Conservation (phyloP, 2,888 invertebrate genomes). For the Nomada goodeniana region DNA sequence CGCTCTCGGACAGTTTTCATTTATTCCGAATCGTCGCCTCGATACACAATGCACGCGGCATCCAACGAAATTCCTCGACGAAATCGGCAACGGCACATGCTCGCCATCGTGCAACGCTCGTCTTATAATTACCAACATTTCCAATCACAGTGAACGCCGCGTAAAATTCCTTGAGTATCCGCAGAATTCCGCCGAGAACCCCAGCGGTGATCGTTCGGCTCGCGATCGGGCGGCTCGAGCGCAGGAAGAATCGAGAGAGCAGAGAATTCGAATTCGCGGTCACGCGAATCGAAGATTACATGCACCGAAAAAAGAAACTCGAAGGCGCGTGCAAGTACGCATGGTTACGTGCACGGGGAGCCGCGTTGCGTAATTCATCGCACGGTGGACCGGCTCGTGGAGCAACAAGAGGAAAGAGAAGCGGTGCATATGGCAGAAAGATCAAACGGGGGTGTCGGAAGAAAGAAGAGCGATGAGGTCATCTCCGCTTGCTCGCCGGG, state of each 20-base stretch:
- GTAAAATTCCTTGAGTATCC: too few relatives aligned
- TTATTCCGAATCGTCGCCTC: too few relatives aligned
- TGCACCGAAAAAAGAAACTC: not conserved
- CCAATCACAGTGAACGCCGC: too few relatives aligned
- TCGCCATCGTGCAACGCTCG: too few relatives aligned
- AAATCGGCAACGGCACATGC: too few relatives aligned
- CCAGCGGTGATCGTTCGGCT: too few relatives aligned
- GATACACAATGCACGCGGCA: too few relatives aligned
- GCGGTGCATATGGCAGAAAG: slow-evolving; percentile 72
- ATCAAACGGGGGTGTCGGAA: slow-evolving; percentile 77
- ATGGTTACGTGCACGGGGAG: not conserved
- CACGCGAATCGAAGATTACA: not conserved
- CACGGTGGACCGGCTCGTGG: slow-evolving; percentile 6
- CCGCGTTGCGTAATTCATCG: slow-evolving; percentile 61
- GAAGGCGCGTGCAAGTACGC: slow-evolving; percentile 3
- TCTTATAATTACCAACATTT: too few relatives aligned
- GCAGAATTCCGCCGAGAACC: too few relatives aligned
- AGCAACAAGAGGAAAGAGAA: slow-evolving; percentile 42
- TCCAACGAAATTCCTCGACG: too few relatives aligned
- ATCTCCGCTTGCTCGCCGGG: slow-evolving; percentile 61
- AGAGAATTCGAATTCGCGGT: not conserved
- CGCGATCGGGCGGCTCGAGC: too few relatives aligned
- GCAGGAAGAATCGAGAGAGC: not conserved
- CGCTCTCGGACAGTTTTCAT: too few relatives aligned
- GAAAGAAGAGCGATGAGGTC: slow-evolving; percentile 79